Evolutionary conservation across 2,797 vertebrate species (phyloP), one percentile per base, ranked within the genome.

Genomic region (Myripristis murdjan): DNA sequence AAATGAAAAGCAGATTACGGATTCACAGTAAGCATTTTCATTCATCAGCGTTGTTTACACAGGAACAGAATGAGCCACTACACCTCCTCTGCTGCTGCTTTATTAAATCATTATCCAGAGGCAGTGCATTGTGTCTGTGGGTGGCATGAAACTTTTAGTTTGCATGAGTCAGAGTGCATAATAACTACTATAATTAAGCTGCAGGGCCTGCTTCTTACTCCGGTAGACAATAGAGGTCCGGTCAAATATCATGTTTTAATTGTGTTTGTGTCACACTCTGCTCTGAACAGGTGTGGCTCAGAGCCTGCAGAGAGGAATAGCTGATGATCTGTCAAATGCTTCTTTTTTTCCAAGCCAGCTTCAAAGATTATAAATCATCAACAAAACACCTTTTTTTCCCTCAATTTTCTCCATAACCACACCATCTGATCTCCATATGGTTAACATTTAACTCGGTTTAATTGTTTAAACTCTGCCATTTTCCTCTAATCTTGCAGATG

Each of bases 401-500:
- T 81, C 83, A 51, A 85, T 90, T 87, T 86, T 72, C 82, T 83
- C 82, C 61, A 18, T 69, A 67, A 43, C 24, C 26, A n/a, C n/a
- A n/a, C 60, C 11, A 16, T 68, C 33, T 72, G 67, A 26, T 43
- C 14, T 24, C 22, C 14, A 20, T 31, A 14, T 47, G 2, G 16
- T 1, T 31, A 66, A 20, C 28, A 11, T 49, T 28, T 48, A 18
- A 58, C 31, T n/a, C n/a, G n/a, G n/a, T n/a, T n/a, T n/a, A n/a
- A n/a, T n/a, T n/a, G n/a, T n/a, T n/a, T n/a, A n/a, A n/a, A n/a
- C n/a, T 28, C 14, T 43, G 20, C 23, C 1, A 24, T 55, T 54
- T 35, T 51, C 16, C 68, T 35, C 64, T 18, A 61, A 18, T 58
- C 48, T 14, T 24, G 51, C 86, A 95, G 95, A 92, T 87, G 94